These are phyloP conservation scores for Hippoglossus stenolepis DNA, from an alignment of 2,113 vertebrate genomes.

Conservation along the genomic window DNA sequence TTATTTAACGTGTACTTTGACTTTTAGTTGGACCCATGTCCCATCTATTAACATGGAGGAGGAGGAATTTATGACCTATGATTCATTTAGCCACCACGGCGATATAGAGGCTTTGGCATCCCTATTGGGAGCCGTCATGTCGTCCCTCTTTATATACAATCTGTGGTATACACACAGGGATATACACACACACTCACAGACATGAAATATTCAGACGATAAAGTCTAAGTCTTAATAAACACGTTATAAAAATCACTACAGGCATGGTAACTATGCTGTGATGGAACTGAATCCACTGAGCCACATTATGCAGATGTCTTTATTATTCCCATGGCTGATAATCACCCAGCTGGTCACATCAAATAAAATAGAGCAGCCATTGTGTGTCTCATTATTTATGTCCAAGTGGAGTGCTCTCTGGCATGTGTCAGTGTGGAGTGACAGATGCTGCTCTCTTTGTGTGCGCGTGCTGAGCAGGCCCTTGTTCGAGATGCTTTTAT, in stretches of 20 bases:
- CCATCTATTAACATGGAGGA: no score
- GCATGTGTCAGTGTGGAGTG: slow-evolving; percentile 41
- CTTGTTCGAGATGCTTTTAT: slow-evolving; percentile 15
- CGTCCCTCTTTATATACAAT: no score
- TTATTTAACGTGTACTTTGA: no score
- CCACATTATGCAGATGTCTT: neutral
- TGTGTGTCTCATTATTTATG: slow-evolving; percentile 40
- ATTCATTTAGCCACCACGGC: no score
- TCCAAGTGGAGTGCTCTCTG: slow-evolving; percentile 33
- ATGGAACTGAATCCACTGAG: neutral
- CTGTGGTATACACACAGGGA: neutral
- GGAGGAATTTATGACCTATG: no score
- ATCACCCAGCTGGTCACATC: slow-evolving; percentile 26
- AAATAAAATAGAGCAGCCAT: slow-evolving; percentile 31
- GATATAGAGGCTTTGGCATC: no score
- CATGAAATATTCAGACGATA: neutral
- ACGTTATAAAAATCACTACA: neutral
- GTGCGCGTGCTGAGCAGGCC: slow-evolving; percentile 19
- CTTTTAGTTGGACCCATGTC: no score
- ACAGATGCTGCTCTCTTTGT: slow-evolving; percentile 68
- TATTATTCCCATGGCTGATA: neutral
- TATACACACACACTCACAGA: neutral
- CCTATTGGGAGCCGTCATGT: no score
- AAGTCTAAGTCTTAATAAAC: neutral
- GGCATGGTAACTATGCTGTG: neutral